These are phyloP conservation scores for Gorsachius magnificus DNA, from an alignment of 2,797 vertebrate species.

Conservation along the genomic window DNA sequence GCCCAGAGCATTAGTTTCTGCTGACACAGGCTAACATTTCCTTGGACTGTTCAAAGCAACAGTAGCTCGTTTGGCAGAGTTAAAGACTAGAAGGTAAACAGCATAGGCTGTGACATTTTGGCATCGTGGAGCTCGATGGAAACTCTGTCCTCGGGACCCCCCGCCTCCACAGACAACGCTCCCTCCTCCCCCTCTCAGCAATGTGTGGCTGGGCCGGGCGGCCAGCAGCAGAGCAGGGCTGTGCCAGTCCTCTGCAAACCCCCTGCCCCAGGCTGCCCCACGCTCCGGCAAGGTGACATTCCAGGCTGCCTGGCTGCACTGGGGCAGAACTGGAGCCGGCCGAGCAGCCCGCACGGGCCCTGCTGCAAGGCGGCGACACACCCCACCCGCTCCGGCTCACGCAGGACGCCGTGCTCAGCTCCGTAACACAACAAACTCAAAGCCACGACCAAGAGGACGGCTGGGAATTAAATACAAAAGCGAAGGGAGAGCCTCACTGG, in stretches of 20 bases:
- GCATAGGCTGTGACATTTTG: not conserved
- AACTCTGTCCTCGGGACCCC: not conserved
- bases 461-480: not conserved
- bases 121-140: not conserved
- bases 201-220: not conserved
- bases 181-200: not conserved
- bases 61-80: not conserved
- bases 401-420: accelerated
- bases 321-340: not conserved
- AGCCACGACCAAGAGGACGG: not conserved
- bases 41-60: not conserved
- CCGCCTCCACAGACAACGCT: not conserved
- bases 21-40: not conserved
- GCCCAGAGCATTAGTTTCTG: not conserved
- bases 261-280: not conserved
- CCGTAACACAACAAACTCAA: not conserved
- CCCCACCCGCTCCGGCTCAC: accelerated
- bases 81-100: not conserved
- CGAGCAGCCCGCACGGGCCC: not conserved
- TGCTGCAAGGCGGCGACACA: not conserved
- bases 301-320: not conserved
- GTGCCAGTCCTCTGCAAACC: not conserved
- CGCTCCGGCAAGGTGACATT: accelerated
- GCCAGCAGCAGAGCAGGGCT: not conserved
- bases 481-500: not conserved